Conservation (phyloP, 2,888 invertebrate genomes). For the Catocala sponsa region DNA sequence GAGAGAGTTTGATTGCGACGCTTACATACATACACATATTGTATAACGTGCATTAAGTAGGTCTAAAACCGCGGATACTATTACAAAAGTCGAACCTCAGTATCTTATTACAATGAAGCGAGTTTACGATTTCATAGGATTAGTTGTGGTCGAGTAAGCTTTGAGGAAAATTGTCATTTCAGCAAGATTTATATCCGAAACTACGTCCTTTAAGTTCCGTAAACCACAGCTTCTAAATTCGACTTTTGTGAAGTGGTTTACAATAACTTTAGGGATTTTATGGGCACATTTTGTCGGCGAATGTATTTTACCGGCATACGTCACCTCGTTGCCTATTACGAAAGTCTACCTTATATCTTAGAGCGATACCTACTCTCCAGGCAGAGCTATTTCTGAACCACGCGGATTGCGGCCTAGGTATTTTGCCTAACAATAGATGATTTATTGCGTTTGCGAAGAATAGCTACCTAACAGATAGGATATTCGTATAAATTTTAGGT, state of each 20-base stretch:
- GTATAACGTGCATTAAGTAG: too few species aligned
- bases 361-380: slow-evolving; percentile 60
- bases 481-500: slow-evolving; percentile 12
- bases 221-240: slow-evolving; percentile 38
- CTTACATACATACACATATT: too few species aligned
- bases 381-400: slow-evolving; percentile 72
- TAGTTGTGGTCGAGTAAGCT: slow-evolving; percentile 20
- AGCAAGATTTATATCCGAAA: slow-evolving; percentile 37
- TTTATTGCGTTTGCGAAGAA: slow-evolving; percentile 54
- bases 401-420: slow-evolving; percentile 66
- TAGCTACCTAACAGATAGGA: slow-evolving; percentile 41
- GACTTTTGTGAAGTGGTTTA: slow-evolving; percentile 43
- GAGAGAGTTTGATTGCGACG: too few species aligned
- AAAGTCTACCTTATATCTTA: slow-evolving; percentile 62
- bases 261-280: slow-evolving; percentile 60
- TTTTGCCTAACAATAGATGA: slow-evolving; percentile 70
- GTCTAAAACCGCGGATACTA: neutral
- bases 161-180: slow-evolving; percentile 28
- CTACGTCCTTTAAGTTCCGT: slow-evolving; percentile 34
- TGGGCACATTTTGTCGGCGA: slow-evolving; percentile 62
- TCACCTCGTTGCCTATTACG: slow-evolving; percentile 50
- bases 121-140: slow-evolving; percentile 32
- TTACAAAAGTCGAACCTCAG: slow-evolving; percentile 24
- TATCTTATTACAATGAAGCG: slow-evolving; percentile 19
- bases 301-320: slow-evolving; percentile 54